Percentiles rank a stretch among this genome's conserved stretches.
Conservation (phyloP, 2,888 invertebrate genomes). For the Cactoblastis cactorum region DNA sequence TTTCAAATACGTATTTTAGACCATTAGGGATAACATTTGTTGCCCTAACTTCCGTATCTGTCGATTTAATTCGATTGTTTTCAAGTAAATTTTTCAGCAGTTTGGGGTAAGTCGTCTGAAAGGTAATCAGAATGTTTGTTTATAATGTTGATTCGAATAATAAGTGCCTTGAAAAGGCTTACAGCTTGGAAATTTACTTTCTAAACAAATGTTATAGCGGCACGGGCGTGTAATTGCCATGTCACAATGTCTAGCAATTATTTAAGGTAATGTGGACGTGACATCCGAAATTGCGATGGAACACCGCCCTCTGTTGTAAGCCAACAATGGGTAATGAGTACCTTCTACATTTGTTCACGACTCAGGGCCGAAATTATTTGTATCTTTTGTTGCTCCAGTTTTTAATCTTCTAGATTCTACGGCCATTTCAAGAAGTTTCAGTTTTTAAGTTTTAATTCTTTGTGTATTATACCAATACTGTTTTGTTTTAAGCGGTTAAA, state of each 20-base stretch:
- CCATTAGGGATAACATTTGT: too few species aligned
- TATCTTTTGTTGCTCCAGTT: background rate
- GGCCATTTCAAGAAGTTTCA: background rate
- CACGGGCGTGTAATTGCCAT: constrained; percentile 31
- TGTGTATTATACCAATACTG: too few species aligned
- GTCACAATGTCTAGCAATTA: constrained; percentile 39
- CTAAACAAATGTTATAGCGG: background rate
- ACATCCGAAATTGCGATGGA: constrained; percentile 41
- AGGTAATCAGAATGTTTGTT: too few species aligned
- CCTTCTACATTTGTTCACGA: background rate
- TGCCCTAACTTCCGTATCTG: too few species aligned
- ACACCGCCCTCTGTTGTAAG: constrained; percentile 8
- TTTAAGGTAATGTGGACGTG: constrained; percentile 36
- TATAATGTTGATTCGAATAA: too few species aligned
- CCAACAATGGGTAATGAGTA: constrained; percentile 10
- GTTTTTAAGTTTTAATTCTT: background rate
- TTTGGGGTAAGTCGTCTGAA: too few species aligned
- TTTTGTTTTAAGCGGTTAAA: too few species aligned
- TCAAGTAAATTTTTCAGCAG: too few species aligned
- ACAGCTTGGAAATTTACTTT: background rate
- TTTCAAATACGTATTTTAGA: too few species aligned
- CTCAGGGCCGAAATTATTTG: background rate
- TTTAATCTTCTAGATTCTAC: background rate
- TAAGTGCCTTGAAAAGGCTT: too few species aligned
- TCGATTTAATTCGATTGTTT: too few species aligned